Evolutionary conservation across 2,888 invertebrate genomes (phyloP).

Genomic region (Teleiodes luculella): DNA sequence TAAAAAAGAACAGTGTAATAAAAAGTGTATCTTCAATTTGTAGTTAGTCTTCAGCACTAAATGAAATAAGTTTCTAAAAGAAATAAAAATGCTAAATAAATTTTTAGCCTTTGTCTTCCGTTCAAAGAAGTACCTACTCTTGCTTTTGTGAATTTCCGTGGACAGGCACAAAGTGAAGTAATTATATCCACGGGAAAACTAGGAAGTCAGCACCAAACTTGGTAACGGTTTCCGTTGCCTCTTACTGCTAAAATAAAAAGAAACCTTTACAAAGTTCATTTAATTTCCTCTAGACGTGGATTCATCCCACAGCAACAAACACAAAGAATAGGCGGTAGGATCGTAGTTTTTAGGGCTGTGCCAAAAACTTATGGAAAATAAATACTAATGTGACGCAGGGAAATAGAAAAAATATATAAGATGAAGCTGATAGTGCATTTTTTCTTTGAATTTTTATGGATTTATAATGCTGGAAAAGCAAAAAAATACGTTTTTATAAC

Average conservation of each 20-base stretch:
- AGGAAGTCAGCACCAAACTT: background rate
- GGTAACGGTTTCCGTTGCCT: background rate
- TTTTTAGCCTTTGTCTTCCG: too few relatives aligned
- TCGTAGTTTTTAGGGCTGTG: background rate
- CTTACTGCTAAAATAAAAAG: background rate
- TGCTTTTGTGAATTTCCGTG: too few relatives aligned
- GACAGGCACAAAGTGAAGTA: background rate
- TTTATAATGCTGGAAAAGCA: too few relatives aligned
- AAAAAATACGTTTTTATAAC: too few relatives aligned
- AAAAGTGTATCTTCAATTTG: too few relatives aligned
- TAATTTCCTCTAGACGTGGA: conserved; percentile 9
- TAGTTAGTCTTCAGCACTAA: too few relatives aligned
- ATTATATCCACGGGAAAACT: background rate
- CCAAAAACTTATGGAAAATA: too few relatives aligned
- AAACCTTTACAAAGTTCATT: background rate
- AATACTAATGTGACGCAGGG: background rate
- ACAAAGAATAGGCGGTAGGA: background rate
- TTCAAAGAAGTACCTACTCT: too few relatives aligned
- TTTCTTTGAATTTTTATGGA: too few relatives aligned
- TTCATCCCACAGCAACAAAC: conserved; percentile 2
- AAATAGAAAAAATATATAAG: background rate
- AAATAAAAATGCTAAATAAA: too few relatives aligned
- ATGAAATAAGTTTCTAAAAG: too few relatives aligned
- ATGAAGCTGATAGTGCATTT: background rate
- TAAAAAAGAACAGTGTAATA: too few relatives aligned